Base-by-base conservation (phyloP, 2,113 vertebrate genomes). In the Camelus dromedarius region DNA sequence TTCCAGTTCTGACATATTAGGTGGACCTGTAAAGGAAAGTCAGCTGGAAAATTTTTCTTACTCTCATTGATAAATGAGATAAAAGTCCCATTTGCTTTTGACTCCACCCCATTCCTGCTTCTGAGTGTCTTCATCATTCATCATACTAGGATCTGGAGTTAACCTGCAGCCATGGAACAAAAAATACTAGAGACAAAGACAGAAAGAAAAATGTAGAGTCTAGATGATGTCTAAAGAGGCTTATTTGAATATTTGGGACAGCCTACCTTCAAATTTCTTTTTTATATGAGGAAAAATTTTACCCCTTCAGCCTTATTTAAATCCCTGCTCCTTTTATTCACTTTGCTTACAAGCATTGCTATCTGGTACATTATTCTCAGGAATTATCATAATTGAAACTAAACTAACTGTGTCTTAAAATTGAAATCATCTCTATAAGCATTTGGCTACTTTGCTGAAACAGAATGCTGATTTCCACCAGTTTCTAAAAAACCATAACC, bases 191-290 rank as follows among this genome's bases (percentile, higher is more conserved):
- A 50, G 66, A 93, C 60, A 9, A 82, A 79, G 73, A 58, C 18
- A 82, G 62, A 82, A 20, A 48, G 14, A 81, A 62, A 93, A n/a
- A 5, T 14, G 19, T 64, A 87, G 30, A 54, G 6, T 48, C 16
- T 62, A 38, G 24, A n/a, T 52, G 66, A 9, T 66, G 56, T 77
- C 5, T 82, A 82, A 73, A 92, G 8, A 70, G 32, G 30, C 52
- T 89, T 42, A 22, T 52, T 52, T 26, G 38, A 87, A 72, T 30
- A 26, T 42, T 88, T 91, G 42, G 8, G 42, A 91, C 3, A 83
- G 14, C 32, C 22, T 92, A 75, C 24, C 7, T 48, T 0, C 30
- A 64, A 32, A 67, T 84, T 96, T n/a, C 9, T 79, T 97, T 97
- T 83, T 50, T 22, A 73, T 35, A 11, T 64, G 24, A 79, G 5